Percentiles rank a stretch among this genome's conserved stretches.
These are phyloP conservation scores for Emydocephalus ijimae DNA, from an alignment of 2,113 vertebrate genomes.

Conservation along the genomic window DNA sequence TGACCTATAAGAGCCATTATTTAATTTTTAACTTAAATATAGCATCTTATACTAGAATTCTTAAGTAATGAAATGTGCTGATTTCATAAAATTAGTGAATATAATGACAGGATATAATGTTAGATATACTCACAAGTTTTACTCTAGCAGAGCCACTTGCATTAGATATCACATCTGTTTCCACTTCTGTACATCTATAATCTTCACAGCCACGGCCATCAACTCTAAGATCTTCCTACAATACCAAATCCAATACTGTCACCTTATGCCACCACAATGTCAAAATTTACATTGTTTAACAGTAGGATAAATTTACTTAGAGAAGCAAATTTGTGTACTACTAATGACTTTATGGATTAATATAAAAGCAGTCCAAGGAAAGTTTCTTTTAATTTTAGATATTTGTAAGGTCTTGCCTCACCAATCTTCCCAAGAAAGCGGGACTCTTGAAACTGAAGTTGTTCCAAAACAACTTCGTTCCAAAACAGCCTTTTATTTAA, in stretches of 20 bases:
- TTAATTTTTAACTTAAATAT: not conserved
- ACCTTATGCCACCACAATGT: not conserved
- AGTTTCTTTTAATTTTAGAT: not conserved
- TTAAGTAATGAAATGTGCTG: not conserved
- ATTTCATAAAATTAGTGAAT: not conserved
- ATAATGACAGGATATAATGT: not conserved
- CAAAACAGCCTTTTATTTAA: too few relatives aligned
- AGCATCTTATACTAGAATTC: not conserved
- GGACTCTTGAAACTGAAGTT: too few relatives aligned
- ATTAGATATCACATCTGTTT: conserved; percentile 95
- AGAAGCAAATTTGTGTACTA: not conserved
- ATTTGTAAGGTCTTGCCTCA: not conserved
- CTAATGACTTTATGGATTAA: not conserved
- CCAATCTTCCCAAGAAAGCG: too few relatives aligned
- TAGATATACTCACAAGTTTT: conserved; percentile 79
- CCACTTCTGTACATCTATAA: conserved; percentile 90
- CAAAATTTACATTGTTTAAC: not conserved
- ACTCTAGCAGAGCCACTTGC: conserved; percentile 95
- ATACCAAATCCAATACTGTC: not conserved
- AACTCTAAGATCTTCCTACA: conserved; percentile 89
- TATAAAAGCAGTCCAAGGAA: not conserved
- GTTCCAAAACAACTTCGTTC: too few relatives aligned
- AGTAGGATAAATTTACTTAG: not conserved
- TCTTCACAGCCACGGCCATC: conserved; percentile 95
- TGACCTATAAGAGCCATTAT: not conserved